Evolutionary conservation across 1,140 invertebrate genomes (phyloP).

Genomic region (Schlechtendalia chinensis): DNA sequence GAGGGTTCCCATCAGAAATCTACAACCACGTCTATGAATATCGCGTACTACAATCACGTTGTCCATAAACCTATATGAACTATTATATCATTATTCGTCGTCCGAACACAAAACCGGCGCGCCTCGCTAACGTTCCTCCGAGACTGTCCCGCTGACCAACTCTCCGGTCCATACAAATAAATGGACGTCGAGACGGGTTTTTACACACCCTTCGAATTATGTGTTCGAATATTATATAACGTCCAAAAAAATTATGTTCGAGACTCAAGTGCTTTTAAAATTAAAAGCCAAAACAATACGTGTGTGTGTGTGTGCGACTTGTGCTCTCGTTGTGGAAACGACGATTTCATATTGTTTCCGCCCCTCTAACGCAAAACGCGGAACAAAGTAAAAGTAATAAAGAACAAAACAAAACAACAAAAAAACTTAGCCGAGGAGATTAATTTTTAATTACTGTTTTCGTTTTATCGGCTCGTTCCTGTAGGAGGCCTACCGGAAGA

Average conservation of each 20-base stretch:
- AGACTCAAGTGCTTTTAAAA: neutral
- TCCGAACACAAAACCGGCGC: no score
- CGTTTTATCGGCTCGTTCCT: neutral
- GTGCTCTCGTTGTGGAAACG: neutral
- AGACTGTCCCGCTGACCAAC: no score
- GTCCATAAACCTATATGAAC: no score
- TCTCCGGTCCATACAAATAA: conserved; percentile 30
- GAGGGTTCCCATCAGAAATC: no score
- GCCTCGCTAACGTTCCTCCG: no score
- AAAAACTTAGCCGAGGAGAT: conserved; percentile 1
- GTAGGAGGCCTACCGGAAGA: no score
- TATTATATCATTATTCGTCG: no score
- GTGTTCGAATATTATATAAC: conserved; percentile 9
- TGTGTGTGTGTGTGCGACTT: no score
- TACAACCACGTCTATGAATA: no score
- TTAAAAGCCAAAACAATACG: neutral
- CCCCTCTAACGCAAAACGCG: neutral
- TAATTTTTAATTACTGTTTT: conserved; percentile 23
- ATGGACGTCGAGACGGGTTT: neutral
- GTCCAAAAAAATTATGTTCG: neutral
- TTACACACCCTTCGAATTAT: neutral
- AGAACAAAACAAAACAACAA: no score
- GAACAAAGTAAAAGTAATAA: conserved; percentile 6
- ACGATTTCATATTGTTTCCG: no score
- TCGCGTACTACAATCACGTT: no score